phyloP scores from a whole-genome alignment of 2,113 vertebrate species.

The Pangasianodon hypophthalmus region DNA sequence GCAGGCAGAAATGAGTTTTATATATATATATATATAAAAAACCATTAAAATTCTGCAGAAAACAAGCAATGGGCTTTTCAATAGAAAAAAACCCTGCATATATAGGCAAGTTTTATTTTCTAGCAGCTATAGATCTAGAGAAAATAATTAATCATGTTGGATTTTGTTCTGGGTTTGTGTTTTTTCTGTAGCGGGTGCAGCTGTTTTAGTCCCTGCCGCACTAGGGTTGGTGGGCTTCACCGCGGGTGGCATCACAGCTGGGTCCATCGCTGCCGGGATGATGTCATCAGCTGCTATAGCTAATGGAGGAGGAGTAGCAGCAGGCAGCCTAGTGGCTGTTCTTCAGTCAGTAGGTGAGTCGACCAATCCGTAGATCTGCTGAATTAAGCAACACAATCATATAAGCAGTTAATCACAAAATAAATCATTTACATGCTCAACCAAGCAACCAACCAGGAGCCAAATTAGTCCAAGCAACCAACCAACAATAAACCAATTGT shows the following conservation, averaged over 20 bases:
- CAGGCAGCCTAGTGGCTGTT: constrained; percentile 43
- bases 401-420: not conserved
- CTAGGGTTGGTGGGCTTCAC: constrained; percentile 40
- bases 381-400: not conserved
- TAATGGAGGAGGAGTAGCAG: constrained; percentile 43
- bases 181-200: constrained; percentile 24
- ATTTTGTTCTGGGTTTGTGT: not conserved
- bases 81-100: too few species aligned
- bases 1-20: too few species aligned
- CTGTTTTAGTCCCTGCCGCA: not conserved
- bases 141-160: not conserved
- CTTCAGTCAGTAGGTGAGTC: constrained; percentile 51
- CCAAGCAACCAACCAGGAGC: not conserved
- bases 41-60: too few species aligned
- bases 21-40: too few species aligned
- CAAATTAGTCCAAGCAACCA: not conserved
- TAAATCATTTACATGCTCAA: not conserved
- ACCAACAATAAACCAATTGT: not conserved
- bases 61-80: too few species aligned
- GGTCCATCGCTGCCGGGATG: constrained; percentile 41
- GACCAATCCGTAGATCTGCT: not conserved
- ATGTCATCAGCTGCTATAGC: constrained; percentile 47
- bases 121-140: not conserved
- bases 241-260: constrained; percentile 38
- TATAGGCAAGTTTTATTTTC: too few species aligned